These are phyloP conservation scores for Fringilla coelebs DNA, from an alignment of 2,797 vertebrate species.

Conservation along the genomic window DNA sequence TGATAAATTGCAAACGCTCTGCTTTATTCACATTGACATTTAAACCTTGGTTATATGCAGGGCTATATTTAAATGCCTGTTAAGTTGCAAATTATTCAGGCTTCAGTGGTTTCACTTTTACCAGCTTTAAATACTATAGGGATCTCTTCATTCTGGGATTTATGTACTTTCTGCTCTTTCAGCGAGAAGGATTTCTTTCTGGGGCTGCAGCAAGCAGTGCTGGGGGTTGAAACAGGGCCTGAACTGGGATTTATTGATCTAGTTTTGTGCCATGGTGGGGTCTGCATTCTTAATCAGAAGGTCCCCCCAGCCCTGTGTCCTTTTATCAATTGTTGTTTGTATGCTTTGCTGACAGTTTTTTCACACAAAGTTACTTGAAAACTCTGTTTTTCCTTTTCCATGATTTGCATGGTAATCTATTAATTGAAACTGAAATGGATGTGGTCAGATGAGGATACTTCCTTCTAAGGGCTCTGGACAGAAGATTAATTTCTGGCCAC, in stretches of 20 bases:
- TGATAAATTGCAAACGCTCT: neutral
- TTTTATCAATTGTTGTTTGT: neutral
- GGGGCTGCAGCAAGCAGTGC: neutral
- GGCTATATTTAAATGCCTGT: conserved; percentile 29
- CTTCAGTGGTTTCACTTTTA: neutral
- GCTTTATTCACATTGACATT: neutral
- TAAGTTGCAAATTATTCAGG: conserved; percentile 8
- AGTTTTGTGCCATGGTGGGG: neutral
- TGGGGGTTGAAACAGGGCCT: neutral
- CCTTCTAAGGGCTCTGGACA: neutral
- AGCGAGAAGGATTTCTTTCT: neutral
- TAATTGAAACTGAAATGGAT: conserved; percentile 18
- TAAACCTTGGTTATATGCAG: neutral
- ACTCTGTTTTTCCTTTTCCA: neutral
- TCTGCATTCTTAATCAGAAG: neutral
- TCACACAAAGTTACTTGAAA: neutral
- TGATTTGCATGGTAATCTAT: neutral
- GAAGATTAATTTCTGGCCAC: conserved; percentile 6
- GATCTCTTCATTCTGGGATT: neutral
- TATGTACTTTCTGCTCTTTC: neutral
- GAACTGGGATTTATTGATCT: neutral
- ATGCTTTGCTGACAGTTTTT: neutral
- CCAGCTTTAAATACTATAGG: neutral
- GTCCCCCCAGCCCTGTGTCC: neutral
- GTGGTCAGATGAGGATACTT: conserved; percentile 7